phyloP scores from a whole-genome alignment of 2,888 invertebrate genomes.

The Mythimna loreyi region DNA sequence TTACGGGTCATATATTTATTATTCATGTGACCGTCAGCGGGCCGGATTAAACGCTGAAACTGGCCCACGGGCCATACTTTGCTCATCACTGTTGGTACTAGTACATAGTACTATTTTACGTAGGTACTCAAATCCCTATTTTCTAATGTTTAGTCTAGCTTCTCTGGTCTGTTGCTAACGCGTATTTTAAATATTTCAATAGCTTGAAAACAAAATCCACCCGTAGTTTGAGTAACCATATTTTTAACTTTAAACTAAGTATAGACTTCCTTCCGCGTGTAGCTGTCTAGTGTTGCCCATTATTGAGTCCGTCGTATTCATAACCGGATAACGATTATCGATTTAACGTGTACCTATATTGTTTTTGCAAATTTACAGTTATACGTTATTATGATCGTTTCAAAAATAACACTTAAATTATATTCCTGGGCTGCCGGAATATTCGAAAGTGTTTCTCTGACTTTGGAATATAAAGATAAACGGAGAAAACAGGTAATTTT shows the following conservation, averaged over 20 bases:
- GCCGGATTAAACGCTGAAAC: no score
- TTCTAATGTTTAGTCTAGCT: not conserved
- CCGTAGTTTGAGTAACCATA: slow-evolving; percentile 70
- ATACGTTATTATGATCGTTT: slow-evolving; percentile 30
- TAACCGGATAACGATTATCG: slow-evolving; percentile 33
- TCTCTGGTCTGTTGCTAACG: not conserved
- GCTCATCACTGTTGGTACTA: no score
- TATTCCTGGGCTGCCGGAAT: not conserved
- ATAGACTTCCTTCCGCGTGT: slow-evolving; percentile 70
- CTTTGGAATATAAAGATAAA: no score
- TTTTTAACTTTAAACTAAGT: slow-evolving; percentile 55
- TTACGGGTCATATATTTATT: no score
- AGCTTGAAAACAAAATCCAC: slow-evolving; percentile 60
- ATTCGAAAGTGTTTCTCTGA: no score
- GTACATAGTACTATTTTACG: not conserved
- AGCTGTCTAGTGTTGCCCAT: slow-evolving; percentile 54
- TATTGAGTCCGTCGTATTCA: slow-evolving; percentile 48
- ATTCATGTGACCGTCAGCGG: no score
- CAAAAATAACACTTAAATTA: slow-evolving; percentile 25
- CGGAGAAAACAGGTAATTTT: no score
- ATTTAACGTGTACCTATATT: slow-evolving; percentile 11
- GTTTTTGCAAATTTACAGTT: slow-evolving; percentile 44
- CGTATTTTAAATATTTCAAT: slow-evolving; percentile 58
- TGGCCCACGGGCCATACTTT: no score
- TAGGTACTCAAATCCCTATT: slow-evolving; percentile 5